phyloP scores from a whole-genome alignment of 2,797 vertebrate genomes.

The Micrastur ruficollis region DNA sequence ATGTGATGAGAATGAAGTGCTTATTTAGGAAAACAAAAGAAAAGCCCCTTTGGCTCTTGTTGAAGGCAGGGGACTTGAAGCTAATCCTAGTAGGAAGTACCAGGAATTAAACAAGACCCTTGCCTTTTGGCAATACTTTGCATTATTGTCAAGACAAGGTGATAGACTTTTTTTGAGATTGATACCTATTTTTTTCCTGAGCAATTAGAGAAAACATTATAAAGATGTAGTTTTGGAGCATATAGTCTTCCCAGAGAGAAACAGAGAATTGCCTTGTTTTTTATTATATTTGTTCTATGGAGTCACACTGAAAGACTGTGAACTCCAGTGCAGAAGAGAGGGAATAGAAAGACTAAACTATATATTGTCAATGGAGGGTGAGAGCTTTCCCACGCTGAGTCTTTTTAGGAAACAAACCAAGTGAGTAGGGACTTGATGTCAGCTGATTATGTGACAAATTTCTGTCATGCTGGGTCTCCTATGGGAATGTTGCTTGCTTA shows the following conservation, averaged over 20 bases:
- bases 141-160: background rate
- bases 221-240: background rate
- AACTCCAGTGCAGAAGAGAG: background rate
- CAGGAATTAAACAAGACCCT: background rate
- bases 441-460: background rate
- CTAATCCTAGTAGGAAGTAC: background rate
- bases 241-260: background rate
- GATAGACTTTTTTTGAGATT: background rate
- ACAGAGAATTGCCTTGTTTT: background rate
- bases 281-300: background rate
- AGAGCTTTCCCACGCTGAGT: background rate
- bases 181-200: background rate
- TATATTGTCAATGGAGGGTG: background rate
- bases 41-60: background rate
- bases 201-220: background rate
- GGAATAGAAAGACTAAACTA: background rate
- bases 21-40: slow-evolving; percentile 6
- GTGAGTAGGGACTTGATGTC: background rate
- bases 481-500: background rate
- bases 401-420: background rate
- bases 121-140: background rate
- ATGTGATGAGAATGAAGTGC: background rate
- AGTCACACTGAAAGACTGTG: background rate
- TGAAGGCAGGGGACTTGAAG: slow-evolving; percentile 6
- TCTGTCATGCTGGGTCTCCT: background rate